These are phyloP conservation scores for Zeuzera pyrina DNA, from an alignment of 2,888 invertebrate species.

Conservation along the genomic window DNA sequence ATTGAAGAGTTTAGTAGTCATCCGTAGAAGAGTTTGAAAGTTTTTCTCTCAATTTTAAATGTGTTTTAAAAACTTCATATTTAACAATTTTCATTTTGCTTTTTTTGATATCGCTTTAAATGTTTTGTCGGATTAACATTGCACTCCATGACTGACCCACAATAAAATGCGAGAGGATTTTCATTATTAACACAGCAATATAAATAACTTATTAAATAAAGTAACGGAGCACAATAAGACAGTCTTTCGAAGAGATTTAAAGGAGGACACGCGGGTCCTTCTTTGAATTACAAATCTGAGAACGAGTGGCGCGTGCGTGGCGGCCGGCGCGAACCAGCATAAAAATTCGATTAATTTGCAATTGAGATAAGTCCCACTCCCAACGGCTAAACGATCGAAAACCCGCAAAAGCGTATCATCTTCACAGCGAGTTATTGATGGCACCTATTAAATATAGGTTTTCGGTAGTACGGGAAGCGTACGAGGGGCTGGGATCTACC, in stretches of 20 bases:
- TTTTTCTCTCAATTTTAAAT: constrained; percentile 29
- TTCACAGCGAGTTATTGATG: constrained; percentile 67
- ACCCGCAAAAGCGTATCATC: constrained; percentile 59
- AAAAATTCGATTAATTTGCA: constrained; percentile 67
- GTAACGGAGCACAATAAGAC: constrained; percentile 26
- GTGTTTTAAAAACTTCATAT: constrained; percentile 30
- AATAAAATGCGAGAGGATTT: not conserved
- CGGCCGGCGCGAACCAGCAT: constrained; percentile 37
- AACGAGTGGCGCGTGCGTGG: constrained; percentile 31
- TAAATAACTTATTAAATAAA: constrained; percentile 22
- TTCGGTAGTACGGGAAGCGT: constrained; percentile 38
- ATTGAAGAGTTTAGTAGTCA: constrained; percentile 26
- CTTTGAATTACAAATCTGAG: constrained; percentile 54
- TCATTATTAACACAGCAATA: constrained; percentile 11
- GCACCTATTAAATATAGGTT: constrained; percentile 70
- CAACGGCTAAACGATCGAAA: constrained; percentile 48
- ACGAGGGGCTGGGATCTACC: constrained; percentile 33
- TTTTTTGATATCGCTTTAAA: constrained; percentile 59
- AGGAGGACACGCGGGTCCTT: constrained; percentile 36
- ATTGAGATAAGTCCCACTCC: constrained; percentile 61
- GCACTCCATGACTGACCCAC: constrained; percentile 62
- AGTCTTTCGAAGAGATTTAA: constrained; percentile 33
- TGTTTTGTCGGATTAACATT: constrained; percentile 37
- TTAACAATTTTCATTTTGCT: constrained; percentile 46
- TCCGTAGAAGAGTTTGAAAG: constrained; percentile 34